Evolutionary conservation across 2,113 vertebrate species (phyloP).

Genomic region (Leuciscus idus): DNA sequence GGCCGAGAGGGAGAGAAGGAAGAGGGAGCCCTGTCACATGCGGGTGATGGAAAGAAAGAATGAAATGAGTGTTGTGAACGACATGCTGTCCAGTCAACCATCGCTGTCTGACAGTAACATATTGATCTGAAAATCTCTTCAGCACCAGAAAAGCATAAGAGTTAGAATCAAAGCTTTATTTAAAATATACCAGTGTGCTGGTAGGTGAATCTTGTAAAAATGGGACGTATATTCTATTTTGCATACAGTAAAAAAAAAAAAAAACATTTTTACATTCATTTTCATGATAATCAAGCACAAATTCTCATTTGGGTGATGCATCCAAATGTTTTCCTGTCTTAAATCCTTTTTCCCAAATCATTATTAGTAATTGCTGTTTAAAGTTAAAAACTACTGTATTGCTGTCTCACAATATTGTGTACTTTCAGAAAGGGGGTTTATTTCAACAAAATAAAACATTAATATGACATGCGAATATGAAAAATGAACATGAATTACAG

Average conservation of each 20-base stretch:
- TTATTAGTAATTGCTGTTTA: background rate
- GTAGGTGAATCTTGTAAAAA: background rate
- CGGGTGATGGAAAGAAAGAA: slow-evolving; percentile 19
- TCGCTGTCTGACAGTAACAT: slow-evolving; percentile 50
- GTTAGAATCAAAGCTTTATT: slow-evolving; percentile 29
- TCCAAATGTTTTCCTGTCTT: too few relatives aligned
- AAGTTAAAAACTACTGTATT: background rate
- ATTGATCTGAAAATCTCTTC: slow-evolving; percentile 51
- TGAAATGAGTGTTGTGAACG: slow-evolving; percentile 30
- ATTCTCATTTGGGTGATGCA: too few relatives aligned
- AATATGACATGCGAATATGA: background rate
- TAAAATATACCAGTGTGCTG: background rate
- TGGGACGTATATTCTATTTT: too few relatives aligned
- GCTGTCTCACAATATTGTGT: too few relatives aligned
- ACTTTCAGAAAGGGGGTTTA: too few relatives aligned
- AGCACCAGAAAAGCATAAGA: background rate
- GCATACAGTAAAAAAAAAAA: too few relatives aligned
- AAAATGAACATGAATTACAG: background rate
- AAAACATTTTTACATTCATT: too few relatives aligned
- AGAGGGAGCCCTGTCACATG: slow-evolving; percentile 4
- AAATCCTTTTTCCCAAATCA: background rate
- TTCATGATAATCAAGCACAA: too few relatives aligned
- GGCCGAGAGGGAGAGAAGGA: slow-evolving; percentile 12
- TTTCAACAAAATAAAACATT: too few relatives aligned
- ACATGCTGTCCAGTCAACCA: slow-evolving; percentile 42